Percentiles rank a stretch among this genome's conserved stretches.
phyloP scores from a whole-genome alignment of 2,797 vertebrate genomes.

The Thunnus albacares region DNA sequence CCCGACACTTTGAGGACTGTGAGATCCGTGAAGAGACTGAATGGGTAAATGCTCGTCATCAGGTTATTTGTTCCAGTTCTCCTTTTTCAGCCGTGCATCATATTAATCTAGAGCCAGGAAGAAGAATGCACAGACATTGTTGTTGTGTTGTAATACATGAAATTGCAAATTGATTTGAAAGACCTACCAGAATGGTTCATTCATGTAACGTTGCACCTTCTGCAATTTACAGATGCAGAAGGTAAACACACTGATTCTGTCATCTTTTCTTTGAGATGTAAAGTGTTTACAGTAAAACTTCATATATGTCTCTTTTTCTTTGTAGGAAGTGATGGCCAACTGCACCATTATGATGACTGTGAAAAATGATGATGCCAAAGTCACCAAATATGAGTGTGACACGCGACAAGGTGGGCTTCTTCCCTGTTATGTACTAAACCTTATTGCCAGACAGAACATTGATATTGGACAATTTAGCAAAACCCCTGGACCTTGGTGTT shows the following conservation, averaged over 20 bases:
- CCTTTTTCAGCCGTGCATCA: neutral
- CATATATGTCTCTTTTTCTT: neutral
- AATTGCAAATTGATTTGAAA: too few species aligned
- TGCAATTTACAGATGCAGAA: too few species aligned
- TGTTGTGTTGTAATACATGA: too few species aligned
- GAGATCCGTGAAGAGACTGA: accelerated
- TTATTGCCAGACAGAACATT: neutral
- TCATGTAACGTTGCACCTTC: too few species aligned
- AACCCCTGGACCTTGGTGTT: too few species aligned
- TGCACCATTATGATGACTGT: conserved; percentile 37
- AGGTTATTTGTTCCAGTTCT: neutral
- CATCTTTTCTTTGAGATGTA: neutral
- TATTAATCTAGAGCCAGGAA: neutral
- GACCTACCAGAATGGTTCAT: too few species aligned
- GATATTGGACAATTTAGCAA: too few species aligned
- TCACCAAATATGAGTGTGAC: conserved; percentile 26
- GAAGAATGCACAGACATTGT: too few species aligned
- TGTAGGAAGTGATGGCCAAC: conserved; percentile 40
- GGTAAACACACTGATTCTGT: too few species aligned
- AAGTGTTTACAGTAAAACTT: neutral
- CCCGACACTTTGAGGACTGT: conserved; percentile 67
- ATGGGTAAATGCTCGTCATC: neutral
- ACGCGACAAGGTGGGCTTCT: conserved; percentile 35
- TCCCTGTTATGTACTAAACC: neutral
- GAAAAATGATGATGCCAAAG: accelerated